Percentiles rank a stretch among this genome's conserved stretches.
Evolutionary conservation across 2,888 invertebrate genomes (phyloP).

Genomic region (Thera britannica): DNA sequence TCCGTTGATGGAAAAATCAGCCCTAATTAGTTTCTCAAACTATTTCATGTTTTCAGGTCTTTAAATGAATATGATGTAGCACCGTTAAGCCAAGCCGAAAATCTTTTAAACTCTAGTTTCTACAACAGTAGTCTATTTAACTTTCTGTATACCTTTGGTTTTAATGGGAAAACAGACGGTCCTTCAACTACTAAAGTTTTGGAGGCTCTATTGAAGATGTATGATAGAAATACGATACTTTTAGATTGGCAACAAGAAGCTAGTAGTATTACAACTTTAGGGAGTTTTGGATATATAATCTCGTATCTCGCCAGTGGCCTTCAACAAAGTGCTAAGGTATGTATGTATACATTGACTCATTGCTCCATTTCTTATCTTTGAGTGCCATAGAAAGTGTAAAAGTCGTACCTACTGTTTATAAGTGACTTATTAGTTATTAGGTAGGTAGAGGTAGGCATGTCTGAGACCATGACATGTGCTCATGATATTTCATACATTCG

Average conservation of each 20-base stretch:
- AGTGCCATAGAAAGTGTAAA: no score
- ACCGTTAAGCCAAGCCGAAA: conserved; percentile 15
- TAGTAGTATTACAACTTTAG: conserved; percentile 11
- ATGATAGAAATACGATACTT: conserved; percentile 29
- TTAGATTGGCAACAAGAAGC: conserved; percentile 40
- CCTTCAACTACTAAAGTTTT: conserved; percentile 19
- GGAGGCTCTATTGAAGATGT: conserved; percentile 1
- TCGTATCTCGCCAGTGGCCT: conserved; percentile 27
- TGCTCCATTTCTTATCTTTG: no score
- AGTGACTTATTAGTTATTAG: no score
- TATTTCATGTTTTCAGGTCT: conserved; percentile 10
- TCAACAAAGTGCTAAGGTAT: conserved; percentile 28
- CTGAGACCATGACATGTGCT: no score
- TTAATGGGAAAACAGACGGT: conserved; percentile 5
- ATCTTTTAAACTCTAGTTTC: conserved; percentile 9
- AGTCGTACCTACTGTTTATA: no score
- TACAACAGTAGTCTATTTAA: conserved; percentile 15
- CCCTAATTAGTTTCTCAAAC: not conserved
- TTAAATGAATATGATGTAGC: conserved; percentile 10
- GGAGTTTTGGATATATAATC: conserved; percentile 2
- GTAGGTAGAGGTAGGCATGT: no score
- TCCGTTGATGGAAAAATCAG: no score
- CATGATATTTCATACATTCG: no score
- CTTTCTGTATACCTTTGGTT: conserved; percentile 32
- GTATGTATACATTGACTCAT: conserved; percentile 3